Evolutionary conservation across 2,113 vertebrate genomes (phyloP), one percentile per base, ranked within the genome.

Genomic region (Odocoileus hemionus): DNA sequence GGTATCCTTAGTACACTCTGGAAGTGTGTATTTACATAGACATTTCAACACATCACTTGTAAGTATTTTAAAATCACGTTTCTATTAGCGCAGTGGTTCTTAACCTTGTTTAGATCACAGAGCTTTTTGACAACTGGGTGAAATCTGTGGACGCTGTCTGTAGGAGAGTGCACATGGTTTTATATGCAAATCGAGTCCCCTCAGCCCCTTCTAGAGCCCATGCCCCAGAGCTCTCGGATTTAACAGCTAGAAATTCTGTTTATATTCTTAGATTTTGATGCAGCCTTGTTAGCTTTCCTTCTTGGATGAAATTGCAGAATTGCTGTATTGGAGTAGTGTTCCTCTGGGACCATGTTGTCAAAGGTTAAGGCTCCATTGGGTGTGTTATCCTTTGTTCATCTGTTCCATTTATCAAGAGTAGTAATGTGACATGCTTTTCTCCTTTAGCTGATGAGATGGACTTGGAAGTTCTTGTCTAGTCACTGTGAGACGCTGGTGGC

Each of bases 1-100:
- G 96, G 98, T 99, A 94, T 99, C 99, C 0, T 95, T 99, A 91
- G 98, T 92, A 85, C 98, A 98, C 55, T 99, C 99, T 30, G 99
- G 99, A 98, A 99, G 98, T 0, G 98, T 99, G 97, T 99, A 99
- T 98, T 98, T 99, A 97, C 99, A 99, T 98, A 99, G 99, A 93
- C 99, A 99, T 89, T 99, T 99, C 96, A 99, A 99, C 98, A 98
- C 99, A 47, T 99, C 99, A 80, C 99, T 99, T 98, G 99, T 99
- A 98, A 99, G 99, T 99, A 93, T 61, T 83, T n/a, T 87, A 61
- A 86, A 90, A 96, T 98, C 91, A 76, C 50, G 1, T 90, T 92
- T 82, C 1, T 84, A 28, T 95, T 43, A 26, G 39, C n/a, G 78
- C 80, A 97, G 98, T 89, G 97, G 80, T 88, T 97, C 96, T 94